Percentiles rank a stretch among this genome's conserved stretches.
These are phyloP conservation scores for Dicrurus megarhynchus DNA, from an alignment of 2,113 vertebrate species.

Conservation along the genomic window DNA sequence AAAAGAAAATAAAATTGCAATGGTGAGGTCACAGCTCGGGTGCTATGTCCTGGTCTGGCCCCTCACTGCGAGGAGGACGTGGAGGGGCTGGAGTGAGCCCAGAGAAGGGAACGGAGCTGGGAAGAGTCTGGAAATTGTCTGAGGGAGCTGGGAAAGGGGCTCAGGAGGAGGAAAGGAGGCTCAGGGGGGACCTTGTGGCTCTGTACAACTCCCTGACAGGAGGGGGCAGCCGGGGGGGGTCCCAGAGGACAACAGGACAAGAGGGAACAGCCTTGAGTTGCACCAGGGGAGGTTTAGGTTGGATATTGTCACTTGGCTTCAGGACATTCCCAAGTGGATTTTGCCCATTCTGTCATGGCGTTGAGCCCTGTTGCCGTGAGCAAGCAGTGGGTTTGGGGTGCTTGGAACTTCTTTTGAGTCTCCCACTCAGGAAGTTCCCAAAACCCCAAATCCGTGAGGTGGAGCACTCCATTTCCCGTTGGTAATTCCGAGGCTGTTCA, in stretches of 20 bases:
- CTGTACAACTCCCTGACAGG: not conserved
- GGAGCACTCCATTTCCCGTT: rapidly evolving
- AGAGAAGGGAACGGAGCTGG: not conserved
- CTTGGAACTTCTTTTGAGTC: not conserved
- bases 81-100: not conserved
- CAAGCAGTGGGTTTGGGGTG: not conserved
- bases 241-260: not conserved
- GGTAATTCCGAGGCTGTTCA: not conserved
- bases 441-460: rapidly evolving
- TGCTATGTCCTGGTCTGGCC: not conserved
- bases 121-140: no score
- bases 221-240: not conserved
- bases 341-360: rapidly evolving
- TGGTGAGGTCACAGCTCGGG: not conserved
- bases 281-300: not conserved
- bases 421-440: not conserved
- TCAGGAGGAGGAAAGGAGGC: not conserved
- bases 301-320: not conserved
- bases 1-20: not conserved
- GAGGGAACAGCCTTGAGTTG: not conserved
- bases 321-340: not conserved
- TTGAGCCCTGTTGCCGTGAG: rapidly evolving
- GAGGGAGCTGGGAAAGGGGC: not conserved
- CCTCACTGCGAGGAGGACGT: not conserved
- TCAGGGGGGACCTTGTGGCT: not conserved